Conservation (phyloP, 2,113 vertebrate species). For the Larimichthys crocea region DNA sequence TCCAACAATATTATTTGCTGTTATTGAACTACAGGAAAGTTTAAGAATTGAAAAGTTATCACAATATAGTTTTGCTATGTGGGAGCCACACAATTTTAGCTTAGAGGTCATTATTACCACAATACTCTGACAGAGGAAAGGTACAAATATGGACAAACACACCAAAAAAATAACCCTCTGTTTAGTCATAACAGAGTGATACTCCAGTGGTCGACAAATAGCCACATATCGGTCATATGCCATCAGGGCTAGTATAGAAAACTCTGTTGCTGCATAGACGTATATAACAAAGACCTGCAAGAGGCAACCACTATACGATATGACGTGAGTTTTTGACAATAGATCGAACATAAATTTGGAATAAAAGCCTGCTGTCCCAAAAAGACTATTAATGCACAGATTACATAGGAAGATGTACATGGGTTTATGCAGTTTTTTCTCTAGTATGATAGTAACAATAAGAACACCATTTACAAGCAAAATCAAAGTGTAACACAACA, state of each 20-base stretch:
- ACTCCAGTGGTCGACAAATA: conserved; percentile 16
- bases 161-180: not conserved
- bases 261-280: not conserved
- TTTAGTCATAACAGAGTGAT: conserved; percentile 24
- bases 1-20: conserved; percentile 6
- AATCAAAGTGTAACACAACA: conserved; percentile 1
- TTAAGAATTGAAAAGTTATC: conserved; percentile 2
- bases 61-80: conserved; percentile 12
- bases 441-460: not conserved
- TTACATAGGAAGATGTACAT: conserved; percentile 28
- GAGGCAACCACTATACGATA: conserved; percentile 7
- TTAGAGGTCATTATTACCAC: not conserved
- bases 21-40: conserved; percentile 9
- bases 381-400: conserved; percentile 2
- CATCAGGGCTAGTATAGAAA: conserved; percentile 12
- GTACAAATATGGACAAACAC: not conserved
- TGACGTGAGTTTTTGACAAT: not conserved
- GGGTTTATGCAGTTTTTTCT: conserved; percentile 22
- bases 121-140: not conserved
- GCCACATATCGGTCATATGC: conserved; percentile 4
- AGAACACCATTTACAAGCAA: conserved; percentile 6
- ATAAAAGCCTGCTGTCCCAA: conserved; percentile 19
- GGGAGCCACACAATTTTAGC: conserved; percentile 4
- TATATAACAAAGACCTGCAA: conserved; percentile 14
- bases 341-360: conserved; percentile 10